Base-by-base conservation (phyloP, 2,113 vertebrate species). In the Ahaetulla prasina region DNA sequence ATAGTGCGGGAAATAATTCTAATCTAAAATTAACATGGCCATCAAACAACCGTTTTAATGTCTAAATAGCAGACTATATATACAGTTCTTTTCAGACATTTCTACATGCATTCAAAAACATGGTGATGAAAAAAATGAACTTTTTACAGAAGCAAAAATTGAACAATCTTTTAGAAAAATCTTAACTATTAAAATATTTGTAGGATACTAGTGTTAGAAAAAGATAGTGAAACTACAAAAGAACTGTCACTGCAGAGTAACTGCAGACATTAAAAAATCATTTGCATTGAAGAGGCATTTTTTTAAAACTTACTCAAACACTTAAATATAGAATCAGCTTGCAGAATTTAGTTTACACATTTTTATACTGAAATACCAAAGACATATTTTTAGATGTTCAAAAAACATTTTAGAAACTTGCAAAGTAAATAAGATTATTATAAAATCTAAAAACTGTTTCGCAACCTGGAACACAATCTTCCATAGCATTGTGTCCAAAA, bases 161-260 rank as follows among this genome's bases (percentile, higher is more conserved):
- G 63, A 94, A 94, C 89, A 88, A 55, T 35, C 90, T 91, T 60
- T 93, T 94, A 95, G 94, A 92, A 95, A 92, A 96, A 95, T 89
- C 0, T 49, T 93, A 93, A 88, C 90, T 39, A 53, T 93, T 74
- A 96, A 93, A 96, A 96, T 80, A 94, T 86, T 91, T 95, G 54
- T 95, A 80, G 95, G 96, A 95, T 92, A 94, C 95, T 95, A 95
- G 95, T 96, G 95, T 95, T 96, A 95, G 95, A 95, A 93, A 94
- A 96, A 96, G 94, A 96, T 94, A 96, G 18, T 60, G 74, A 92
- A 96, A 94, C 88, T 95, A 95, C 85, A 95, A 96, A 95, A 89
- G 92, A 92, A 94, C 14, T 91, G 96, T 95, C 89, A 94, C 93
- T 92, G 91, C 95, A 95, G 95, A 96, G 94, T 96, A 96, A 95